A percentile compares a stretch with the other conserved stretches of the same genome.
Evolutionary conservation across 1,140 invertebrate species (phyloP).

Genomic region (Coptotermes formosanus): DNA sequence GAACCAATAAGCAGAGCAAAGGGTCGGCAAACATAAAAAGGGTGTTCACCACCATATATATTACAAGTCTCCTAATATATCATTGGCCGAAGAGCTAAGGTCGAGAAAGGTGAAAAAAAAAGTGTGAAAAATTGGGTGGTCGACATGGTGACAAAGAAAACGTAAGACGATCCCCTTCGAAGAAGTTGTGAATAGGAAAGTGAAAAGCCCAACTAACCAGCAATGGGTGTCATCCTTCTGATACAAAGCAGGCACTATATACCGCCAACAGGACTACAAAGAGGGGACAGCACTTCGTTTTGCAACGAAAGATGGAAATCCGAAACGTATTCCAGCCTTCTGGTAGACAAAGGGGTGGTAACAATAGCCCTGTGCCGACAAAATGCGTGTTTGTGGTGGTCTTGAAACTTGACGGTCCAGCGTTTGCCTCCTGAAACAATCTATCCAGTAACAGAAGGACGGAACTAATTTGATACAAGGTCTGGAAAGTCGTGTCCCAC

Average conservation of each 20-base stretch:
- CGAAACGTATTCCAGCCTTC: background rate
- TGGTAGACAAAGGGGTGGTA: background rate
- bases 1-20: background rate
- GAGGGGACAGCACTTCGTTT: background rate
- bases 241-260: background rate
- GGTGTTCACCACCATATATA: background rate
- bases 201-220: background rate
- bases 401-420: too few relatives aligned
- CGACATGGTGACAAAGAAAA: constrained; percentile 1
- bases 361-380: background rate
- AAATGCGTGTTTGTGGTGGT: too few relatives aligned
- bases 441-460: too few relatives aligned
- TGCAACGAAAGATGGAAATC: background rate
- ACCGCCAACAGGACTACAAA: too few relatives aligned
- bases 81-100: background rate
- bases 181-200: constrained; percentile 11
- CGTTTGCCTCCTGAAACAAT: too few relatives aligned
- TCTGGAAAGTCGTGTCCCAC: too few relatives aligned
- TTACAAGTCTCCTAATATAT: constrained; percentile 12
- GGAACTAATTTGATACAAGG: too few relatives aligned
- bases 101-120: background rate
- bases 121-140: constrained; percentile 6
- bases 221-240: background rate
- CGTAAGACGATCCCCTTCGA: background rate
- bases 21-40: background rate